These are phyloP conservation scores for Tylochromis polylepis DNA, from an alignment of 2,113 vertebrate genomes.

Conservation along the genomic window DNA sequence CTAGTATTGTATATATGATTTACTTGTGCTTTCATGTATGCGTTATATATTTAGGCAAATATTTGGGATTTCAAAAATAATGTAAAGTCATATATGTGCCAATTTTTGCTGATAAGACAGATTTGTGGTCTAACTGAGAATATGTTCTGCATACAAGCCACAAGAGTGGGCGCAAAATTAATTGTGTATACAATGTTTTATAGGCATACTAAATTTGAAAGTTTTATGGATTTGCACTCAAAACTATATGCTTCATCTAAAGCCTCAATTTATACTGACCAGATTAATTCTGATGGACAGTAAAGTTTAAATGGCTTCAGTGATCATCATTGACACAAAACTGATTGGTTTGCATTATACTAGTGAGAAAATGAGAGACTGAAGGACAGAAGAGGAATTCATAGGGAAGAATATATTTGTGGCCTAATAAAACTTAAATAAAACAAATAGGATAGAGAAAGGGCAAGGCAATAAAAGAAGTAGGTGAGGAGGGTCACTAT, in stretches of 20 bases:
- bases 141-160: not conserved
- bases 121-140: not conserved
- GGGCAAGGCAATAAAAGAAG: not conserved
- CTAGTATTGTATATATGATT: not conserved
- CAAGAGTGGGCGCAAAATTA: not conserved
- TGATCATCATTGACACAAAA: constrained; percentile 42
- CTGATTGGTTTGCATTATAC: constrained; percentile 46
- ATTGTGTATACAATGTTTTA: constrained; percentile 20
- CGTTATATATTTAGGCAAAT: not conserved
- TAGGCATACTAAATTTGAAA: constrained; percentile 29
- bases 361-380: not conserved
- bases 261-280: constrained; percentile 9
- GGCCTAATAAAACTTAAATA: not conserved
- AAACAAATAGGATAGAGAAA: not conserved
- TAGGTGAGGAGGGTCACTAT: not conserved
- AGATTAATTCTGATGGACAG: constrained; percentile 30
- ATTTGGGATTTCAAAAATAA: not conserved
- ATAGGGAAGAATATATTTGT: not conserved
- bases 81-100: not conserved
- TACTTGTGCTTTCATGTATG: not conserved
- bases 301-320: constrained; percentile 46
- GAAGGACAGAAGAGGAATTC: not conserved
- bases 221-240: constrained; percentile 46
- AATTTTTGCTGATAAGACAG: not conserved
- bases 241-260: constrained; percentile 30